Evolutionary conservation across 37 sponge, comb jelly and placozoan species (phyloP).

Genomic region (Aphrocallistes beatrix): DNA sequence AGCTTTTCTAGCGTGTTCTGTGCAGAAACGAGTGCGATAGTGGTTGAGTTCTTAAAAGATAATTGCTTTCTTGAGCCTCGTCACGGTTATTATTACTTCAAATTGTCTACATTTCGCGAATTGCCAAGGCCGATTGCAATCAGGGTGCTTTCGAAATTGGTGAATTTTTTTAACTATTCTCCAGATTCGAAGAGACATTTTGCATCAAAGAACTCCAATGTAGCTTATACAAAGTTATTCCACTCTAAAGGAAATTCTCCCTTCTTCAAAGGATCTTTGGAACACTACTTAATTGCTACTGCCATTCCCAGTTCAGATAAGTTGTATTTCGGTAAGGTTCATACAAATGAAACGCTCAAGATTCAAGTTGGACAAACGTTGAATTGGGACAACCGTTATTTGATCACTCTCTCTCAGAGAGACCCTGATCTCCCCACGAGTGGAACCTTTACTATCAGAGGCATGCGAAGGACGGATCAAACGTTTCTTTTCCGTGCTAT

Average conservation of each 20-base stretch:
- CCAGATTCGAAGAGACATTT: not conserved
- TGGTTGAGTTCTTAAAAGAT: not conserved
- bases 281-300: not conserved
- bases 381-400: conserved; percentile 45
- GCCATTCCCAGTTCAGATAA: not conserved
- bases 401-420: conserved; percentile 18
- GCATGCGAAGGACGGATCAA: not conserved
- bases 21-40: not conserved
- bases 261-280: not conserved
- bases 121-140: not conserved
- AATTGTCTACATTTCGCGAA: not conserved
- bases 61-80: not conserved
- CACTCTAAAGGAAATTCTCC: not conserved
- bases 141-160: not conserved
- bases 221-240: not conserved
- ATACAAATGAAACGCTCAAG: not conserved
- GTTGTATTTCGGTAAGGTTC: not conserved
- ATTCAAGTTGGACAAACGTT: conserved; percentile 31
- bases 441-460: not conserved
- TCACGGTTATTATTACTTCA: conserved; percentile 2
- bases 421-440: not conserved
- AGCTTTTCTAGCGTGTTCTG: not conserved
- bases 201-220: not conserved
- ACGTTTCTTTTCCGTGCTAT: conserved; percentile 25
- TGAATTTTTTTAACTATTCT: not conserved